Percentiles rank a stretch among this genome's conserved stretches.
Conservation (phyloP, 2,113 vertebrate species). For the Cervus canadensis region DNA sequence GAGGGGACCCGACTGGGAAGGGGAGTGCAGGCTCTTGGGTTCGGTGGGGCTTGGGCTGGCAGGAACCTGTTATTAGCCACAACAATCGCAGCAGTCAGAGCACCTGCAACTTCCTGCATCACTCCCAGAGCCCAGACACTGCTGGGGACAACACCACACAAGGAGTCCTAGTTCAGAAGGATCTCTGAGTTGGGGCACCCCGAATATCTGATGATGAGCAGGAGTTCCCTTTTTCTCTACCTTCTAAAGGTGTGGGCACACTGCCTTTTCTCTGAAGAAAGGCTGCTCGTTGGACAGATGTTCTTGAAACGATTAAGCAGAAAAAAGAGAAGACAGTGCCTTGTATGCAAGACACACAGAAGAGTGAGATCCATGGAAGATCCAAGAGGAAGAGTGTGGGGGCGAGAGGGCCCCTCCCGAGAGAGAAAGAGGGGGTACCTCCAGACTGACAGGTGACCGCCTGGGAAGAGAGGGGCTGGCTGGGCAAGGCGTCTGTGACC, state of each 20-base stretch:
- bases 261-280: not conserved
- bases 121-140: not conserved
- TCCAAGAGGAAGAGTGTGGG: not conserved
- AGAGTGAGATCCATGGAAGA: not conserved
- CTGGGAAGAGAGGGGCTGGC: not conserved
- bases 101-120: not conserved
- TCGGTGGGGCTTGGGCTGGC: not conserved
- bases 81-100: not conserved
- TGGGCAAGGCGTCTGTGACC: not conserved
- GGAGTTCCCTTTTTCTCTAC: not conserved
- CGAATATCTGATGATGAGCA: not conserved
- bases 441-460: not conserved
- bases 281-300: not conserved
- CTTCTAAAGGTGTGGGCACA: not conserved
- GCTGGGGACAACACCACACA: not conserved
- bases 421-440: not conserved
- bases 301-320: not conserved
- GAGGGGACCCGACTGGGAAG: rapidly evolving
- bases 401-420: not conserved
- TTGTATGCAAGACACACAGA: not conserved
- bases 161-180: not conserved
- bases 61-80: not conserved
- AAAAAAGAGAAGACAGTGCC: not conserved
- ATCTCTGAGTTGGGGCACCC: not conserved
- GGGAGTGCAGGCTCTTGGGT: not conserved